phyloP scores from a whole-genome alignment of 2,797 vertebrate species.

The Urophycis tenuis region DNA sequence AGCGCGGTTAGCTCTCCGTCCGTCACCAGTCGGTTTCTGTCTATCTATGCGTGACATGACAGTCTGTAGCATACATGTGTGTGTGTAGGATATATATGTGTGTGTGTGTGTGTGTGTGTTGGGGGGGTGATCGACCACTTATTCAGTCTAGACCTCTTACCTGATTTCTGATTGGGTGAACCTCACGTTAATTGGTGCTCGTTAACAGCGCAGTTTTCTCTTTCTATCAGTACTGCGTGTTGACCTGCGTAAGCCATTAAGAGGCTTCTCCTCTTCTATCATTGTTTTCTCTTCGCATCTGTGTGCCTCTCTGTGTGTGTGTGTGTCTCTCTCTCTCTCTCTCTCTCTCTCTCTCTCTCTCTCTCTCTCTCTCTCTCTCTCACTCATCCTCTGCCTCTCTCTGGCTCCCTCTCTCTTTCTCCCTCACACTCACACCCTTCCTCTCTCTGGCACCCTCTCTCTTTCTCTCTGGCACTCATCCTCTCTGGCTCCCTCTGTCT shows the following conservation, averaged over 20 bases:
- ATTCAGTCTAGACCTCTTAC: no score
- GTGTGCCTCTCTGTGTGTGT: not conserved
- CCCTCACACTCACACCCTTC: not conserved
- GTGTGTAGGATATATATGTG: no score
- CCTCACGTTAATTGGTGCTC: not conserved
- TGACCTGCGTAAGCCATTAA: slow-evolving; percentile 58
- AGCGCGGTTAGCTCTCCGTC: no score
- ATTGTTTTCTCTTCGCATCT: not conserved
- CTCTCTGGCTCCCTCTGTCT: not conserved
- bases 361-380: not conserved
- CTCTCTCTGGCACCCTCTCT: not conserved
- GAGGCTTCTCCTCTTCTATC: slow-evolving; percentile 31
- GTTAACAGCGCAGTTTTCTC: slow-evolving; percentile 39
- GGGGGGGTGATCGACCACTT: no score
- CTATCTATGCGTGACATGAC: no score
- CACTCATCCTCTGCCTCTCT: not conserved
- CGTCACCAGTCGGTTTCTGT: no score
- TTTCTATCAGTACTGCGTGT: slow-evolving; percentile 56
- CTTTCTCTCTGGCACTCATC: not conserved
- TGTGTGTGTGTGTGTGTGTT: no score
- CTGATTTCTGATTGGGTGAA: no score
- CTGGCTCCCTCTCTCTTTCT: not conserved
- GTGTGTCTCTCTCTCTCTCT: not conserved
- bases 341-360: not conserved
- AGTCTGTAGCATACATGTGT: no score